Evolutionary conservation across 2,113 vertebrate genomes (phyloP).

Genomic region (Protobothrops flavoviridis): DNA sequence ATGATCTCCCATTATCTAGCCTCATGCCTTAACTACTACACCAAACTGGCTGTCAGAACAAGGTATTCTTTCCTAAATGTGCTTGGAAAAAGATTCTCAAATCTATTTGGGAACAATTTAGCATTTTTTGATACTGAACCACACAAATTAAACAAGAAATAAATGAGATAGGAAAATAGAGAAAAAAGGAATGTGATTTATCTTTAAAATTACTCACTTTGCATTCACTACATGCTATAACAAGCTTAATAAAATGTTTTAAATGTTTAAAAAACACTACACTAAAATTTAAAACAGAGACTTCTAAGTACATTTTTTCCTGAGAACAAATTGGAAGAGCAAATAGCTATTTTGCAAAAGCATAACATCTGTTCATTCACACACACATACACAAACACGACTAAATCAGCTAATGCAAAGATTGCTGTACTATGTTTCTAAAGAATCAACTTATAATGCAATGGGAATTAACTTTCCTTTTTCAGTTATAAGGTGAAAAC

Average conservation of each 20-base stretch:
- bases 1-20: no score
- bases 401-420: not conserved
- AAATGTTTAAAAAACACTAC: not conserved
- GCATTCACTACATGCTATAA: not conserved
- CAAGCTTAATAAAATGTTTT: slow-evolving; percentile 35
- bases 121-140: slow-evolving; percentile 2
- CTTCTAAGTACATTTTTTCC: slow-evolving; percentile 2
- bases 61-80: no score
- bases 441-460: not conserved
- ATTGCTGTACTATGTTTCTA: not conserved
- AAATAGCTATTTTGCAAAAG: not conserved
- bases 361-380: not conserved
- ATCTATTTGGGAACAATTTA: no score
- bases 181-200: not conserved
- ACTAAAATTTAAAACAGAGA: not conserved
- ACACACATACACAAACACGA: not conserved
- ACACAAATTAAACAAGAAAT: slow-evolving; percentile 16
- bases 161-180: slow-evolving; percentile 11
- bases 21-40: no score
- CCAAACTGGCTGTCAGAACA: no score
- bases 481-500: not conserved
- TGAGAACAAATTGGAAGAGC: not conserved
- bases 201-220: not conserved
- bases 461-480: not conserved
- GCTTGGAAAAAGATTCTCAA: no score